These are phyloP conservation scores for Cyanoramphus novaezelandiae DNA, from an alignment of 2,113 vertebrate genomes.

Conservation along the genomic window DNA sequence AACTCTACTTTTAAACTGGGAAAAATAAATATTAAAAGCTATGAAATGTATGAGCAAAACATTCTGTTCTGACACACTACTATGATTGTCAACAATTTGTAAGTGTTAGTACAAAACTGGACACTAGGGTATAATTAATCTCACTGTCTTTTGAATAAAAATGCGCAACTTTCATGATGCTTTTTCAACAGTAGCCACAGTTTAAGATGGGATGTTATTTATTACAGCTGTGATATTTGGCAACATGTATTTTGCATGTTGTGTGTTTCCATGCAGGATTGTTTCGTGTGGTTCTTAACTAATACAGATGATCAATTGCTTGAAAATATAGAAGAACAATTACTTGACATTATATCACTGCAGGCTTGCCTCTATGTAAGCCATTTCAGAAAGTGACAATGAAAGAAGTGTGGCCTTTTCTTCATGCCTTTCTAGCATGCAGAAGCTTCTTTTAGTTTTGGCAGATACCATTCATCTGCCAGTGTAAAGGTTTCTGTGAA, in stretches of 20 bases:
- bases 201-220: not conserved
- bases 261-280: not conserved
- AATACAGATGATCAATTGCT: conserved; percentile 7
- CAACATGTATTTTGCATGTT: not conserved
- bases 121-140: not conserved
- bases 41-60: not conserved
- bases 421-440: not conserved
- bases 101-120: not conserved
- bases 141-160: not conserved
- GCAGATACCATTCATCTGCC: not conserved
- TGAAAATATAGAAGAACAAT: conserved; percentile 6
- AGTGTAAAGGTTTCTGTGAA: not conserved
- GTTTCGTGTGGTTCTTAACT: conserved; percentile 22
- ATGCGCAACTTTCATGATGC: not conserved
- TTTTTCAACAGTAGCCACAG: not conserved
- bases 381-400: not conserved
- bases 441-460: not conserved
- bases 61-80: not conserved
- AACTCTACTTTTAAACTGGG: not conserved
- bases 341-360: conserved; percentile 3
- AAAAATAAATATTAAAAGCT: not conserved
- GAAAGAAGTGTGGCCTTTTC: not conserved
- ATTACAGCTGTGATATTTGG: not conserved
- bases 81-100: not conserved
- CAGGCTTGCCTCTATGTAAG: not conserved